These are phyloP conservation scores for Meriones psammophilus DNA, from an alignment of 2,797 vertebrate species.

Conservation along the genomic window DNA sequence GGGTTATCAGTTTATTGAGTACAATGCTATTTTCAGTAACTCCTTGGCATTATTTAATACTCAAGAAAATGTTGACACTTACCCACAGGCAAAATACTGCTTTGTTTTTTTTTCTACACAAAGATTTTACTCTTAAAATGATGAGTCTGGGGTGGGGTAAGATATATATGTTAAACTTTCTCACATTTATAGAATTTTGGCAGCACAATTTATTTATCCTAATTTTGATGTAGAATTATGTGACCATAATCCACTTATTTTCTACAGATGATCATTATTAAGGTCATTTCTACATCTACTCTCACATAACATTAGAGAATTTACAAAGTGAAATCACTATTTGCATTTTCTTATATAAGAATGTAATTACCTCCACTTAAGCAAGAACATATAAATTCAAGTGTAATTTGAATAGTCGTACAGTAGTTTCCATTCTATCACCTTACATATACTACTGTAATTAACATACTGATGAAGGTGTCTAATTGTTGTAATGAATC, in stretches of 20 bases:
- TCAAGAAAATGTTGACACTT: neutral
- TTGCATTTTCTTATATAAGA: conserved; percentile 27
- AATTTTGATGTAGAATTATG: neutral
- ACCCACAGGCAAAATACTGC: neutral
- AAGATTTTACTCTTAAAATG: neutral
- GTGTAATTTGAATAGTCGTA: neutral
- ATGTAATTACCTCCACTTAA: neutral
- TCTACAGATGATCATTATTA: neutral
- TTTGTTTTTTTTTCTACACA: neutral
- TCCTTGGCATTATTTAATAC: neutral
- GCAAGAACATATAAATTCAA: conserved; percentile 5
- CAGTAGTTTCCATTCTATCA: conserved; percentile 17
- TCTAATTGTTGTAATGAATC: conserved; percentile 46
- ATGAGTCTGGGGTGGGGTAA: neutral
- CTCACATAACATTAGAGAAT: neutral
- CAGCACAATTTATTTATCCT: neutral
- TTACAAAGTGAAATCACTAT: neutral
- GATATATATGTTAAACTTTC: neutral
- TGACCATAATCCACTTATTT: neutral
- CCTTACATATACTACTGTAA: neutral
- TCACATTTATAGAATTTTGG: neutral
- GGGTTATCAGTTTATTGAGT: neutral
- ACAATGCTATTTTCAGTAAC: neutral
- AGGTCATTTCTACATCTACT: conserved; percentile 17
- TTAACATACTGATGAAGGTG: conserved; percentile 37